Percentiles rank a stretch among this genome's conserved stretches.
Evolutionary conservation across 2,797 vertebrate genomes (phyloP).

Genomic region (Gallinago nigripennis): DNA sequence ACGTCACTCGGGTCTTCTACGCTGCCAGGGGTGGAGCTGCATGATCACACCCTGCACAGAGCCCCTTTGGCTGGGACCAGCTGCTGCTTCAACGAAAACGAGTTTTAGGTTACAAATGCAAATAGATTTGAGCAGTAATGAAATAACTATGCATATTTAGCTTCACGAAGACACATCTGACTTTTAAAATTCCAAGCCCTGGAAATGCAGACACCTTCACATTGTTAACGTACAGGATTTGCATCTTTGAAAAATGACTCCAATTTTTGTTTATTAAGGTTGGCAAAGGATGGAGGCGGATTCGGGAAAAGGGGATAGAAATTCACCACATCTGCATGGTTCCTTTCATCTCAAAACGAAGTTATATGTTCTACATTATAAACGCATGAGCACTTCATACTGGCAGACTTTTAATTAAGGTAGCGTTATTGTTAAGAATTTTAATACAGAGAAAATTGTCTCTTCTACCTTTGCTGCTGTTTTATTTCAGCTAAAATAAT

Average conservation of each 20-base stretch:
- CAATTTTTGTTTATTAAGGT: background rate
- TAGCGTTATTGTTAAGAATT: background rate
- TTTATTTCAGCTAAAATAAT: conserved; percentile 26
- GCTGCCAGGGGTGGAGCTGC: background rate
- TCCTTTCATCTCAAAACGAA: background rate
- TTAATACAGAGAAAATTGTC: background rate
- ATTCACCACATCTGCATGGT: background rate
- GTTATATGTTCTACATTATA: background rate
- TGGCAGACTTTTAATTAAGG: background rate
- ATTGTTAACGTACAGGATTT: background rate
- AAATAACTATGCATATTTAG: background rate
- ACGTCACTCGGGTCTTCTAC: background rate
- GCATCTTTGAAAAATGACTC: background rate
- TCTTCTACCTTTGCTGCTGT: background rate
- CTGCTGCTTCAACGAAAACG: background rate
- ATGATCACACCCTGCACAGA: background rate
- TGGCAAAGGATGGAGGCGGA: background rate
- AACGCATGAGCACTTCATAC: background rate
- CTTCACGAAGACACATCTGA: background rate
- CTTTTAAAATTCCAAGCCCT: background rate
- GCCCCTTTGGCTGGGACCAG: background rate
- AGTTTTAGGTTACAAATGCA: background rate
- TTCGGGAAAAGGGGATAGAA: background rate
- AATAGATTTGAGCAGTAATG: background rate
- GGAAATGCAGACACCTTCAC: background rate